Evolutionary conservation across 2,888 invertebrate species (phyloP).

Genomic region (Lithodes maja): DNA sequence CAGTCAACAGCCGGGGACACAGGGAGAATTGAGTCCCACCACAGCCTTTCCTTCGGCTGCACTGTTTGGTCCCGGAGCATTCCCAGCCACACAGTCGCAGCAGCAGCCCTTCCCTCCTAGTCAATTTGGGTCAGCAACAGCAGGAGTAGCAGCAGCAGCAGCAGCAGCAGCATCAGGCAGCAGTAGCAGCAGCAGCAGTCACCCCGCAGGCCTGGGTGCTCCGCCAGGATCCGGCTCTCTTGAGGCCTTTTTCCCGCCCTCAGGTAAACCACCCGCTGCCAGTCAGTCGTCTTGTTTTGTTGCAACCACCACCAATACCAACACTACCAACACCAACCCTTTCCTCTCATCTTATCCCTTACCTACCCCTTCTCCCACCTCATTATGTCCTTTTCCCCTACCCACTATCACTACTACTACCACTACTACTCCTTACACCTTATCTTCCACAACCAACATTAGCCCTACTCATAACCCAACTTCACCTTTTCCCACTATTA

Average conservation of each 20-base stretch:
- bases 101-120: slow-evolving; percentile 65
- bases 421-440: background rate
- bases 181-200: slow-evolving; percentile 28
- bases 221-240: slow-evolving; percentile 74
- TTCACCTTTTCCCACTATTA: background rate
- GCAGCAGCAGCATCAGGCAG: slow-evolving; percentile 39
- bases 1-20: background rate
- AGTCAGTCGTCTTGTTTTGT: slow-evolving; percentile 12
- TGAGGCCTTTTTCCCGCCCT: slow-evolving; percentile 81
- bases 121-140: slow-evolving; percentile 61
- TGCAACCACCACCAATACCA: background rate
- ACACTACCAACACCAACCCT: background rate
- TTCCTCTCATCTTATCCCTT: slow-evolving; percentile 38
- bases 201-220: slow-evolving; percentile 30
- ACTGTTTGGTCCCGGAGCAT: slow-evolving; percentile 61
- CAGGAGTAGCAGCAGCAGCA: slow-evolving; percentile 34
- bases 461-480: background rate
- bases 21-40: slow-evolving; percentile 50
- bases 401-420: slow-evolving; percentile 3
- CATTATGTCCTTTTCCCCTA: slow-evolving; percentile 19
- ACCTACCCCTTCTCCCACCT: slow-evolving; percentile 5
- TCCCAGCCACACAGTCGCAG: slow-evolving; percentile 27
- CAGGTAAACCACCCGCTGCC: slow-evolving; percentile 74
- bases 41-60: slow-evolving; percentile 67
- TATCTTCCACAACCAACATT: too few species aligned